Conservation (phyloP, 2,797 vertebrate genomes). For the Mastacembelus armatus region DNA sequence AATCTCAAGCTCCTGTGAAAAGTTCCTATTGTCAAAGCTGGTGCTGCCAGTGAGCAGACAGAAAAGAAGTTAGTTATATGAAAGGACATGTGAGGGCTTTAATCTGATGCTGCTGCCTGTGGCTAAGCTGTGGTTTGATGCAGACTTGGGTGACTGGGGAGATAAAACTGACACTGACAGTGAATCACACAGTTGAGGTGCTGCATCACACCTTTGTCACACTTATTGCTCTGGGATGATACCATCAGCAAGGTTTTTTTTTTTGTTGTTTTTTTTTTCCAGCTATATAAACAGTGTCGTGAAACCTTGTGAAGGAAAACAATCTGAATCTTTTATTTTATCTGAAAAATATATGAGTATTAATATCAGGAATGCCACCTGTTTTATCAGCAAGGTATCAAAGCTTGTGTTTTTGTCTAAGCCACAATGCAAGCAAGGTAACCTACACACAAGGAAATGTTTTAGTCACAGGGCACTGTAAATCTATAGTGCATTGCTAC, state of each 20-base stretch:
- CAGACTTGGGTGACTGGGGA: conserved; percentile 39
- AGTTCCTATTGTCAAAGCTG: conserved; percentile 28
- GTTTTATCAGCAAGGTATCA: too few species aligned
- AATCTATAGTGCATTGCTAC: neutral
- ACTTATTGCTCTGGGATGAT: neutral
- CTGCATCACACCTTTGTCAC: conserved; percentile 39
- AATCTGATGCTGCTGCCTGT: conserved; percentile 46
- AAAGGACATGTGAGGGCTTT: conserved; percentile 35
- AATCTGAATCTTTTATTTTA: neutral
- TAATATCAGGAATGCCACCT: neutral
- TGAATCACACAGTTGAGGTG: conserved; percentile 44
- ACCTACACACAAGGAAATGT: neutral
- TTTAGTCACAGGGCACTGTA: neutral
- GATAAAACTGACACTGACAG: conserved; percentile 53
- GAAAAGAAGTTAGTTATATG: conserved; percentile 25
- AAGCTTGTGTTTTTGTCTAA: too few species aligned
- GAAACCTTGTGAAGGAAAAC: neutral
- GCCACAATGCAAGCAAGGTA: too few species aligned
- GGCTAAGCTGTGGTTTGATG: conserved; percentile 47
- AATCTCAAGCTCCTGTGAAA: conserved; percentile 10
- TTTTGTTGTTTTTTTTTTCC: too few species aligned
- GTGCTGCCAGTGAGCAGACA: conserved; percentile 17
- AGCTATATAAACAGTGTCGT: neutral
- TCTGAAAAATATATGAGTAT: neutral
- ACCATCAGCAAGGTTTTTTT: neutral